Conservation (phyloP, 1,140 invertebrate species). For the Anastrepha ludens region DNA sequence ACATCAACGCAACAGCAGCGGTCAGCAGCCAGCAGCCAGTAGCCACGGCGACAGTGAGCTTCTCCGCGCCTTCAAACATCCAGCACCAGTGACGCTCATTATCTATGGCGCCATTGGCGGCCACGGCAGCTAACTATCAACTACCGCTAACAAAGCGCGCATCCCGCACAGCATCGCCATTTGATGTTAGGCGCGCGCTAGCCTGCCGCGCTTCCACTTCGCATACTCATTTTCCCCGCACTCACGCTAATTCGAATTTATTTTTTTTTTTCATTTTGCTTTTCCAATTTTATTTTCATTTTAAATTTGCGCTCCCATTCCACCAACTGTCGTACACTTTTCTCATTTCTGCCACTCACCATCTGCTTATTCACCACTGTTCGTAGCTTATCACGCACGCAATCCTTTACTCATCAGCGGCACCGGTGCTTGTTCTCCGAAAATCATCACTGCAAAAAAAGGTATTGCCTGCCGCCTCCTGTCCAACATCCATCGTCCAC, state of each 20-base stretch:
- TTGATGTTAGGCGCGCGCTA: neutral
- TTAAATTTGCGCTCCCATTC: neutral
- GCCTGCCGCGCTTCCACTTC: neutral
- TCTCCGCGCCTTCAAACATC: neutral
- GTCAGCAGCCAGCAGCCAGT: no score
- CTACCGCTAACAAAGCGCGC: neutral
- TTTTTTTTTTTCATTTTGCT: conserved; percentile 5
- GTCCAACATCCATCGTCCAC: neutral
- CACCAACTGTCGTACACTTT: neutral
- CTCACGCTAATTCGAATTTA: neutral
- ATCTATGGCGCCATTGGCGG: neutral
- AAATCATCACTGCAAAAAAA: neutral
- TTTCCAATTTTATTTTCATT: conserved; percentile 49
- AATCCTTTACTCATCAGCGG: conserved; percentile 45
- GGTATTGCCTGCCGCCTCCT: neutral
- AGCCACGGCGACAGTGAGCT: neutral
- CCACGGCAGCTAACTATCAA: conserved; percentile 13
- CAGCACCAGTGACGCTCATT: neutral
- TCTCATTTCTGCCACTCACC: neutral
- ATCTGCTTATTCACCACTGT: no score
- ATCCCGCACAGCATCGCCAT: neutral
- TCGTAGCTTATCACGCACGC: neutral
- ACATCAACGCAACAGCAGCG: no score
- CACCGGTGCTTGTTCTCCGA: neutral
- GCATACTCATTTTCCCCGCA: neutral